Evolutionary conservation across 1,140 invertebrate genomes (phyloP), one percentile per base, ranked within the genome.

Genomic region (Eueides isabella): DNA sequence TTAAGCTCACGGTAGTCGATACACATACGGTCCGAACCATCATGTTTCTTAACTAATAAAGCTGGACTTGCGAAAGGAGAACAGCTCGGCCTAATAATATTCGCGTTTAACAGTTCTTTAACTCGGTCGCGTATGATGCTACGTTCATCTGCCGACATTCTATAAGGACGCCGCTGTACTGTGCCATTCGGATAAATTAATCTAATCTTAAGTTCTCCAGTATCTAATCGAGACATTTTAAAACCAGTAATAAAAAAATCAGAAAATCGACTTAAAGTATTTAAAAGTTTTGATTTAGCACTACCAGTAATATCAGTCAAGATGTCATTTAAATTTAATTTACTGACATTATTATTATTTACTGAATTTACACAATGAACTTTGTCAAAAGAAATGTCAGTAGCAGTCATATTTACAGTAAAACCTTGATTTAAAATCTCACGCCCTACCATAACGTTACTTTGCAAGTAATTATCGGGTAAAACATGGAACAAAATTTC

Each of bases 41-140:
- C 38, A 14, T 48, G 4, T 48, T 67, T 26, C 23, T 75, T 80
- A 4, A 82, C 82, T 65, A 89, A 55, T 12, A 89, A 77, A 12
- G 79, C 75, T 0, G 80, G 79, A n/a, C 81, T 85, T 1, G 80
- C 80, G 64, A 84, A 83, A 38, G 82, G 77, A 1, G 84, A 87
- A 23, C 75, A 71, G 62, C 80, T 81, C 30, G 79, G 76, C 30
- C 77, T 61, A 55, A 82, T 79, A 16, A 82, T 78, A 28, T 69
- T 67, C 0, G 75, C 75, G 11, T 73, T 38, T 55, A 80, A 74
- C 28, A 85, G 35, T 6, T 84, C 80, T 6, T 83, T 72, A 7
- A 88, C 67, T 30, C 73, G 68, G 14, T 79, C 61, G 4, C n/a
- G n/a, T n/a, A n/a, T n/a, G n/a, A n/a, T n/a, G n/a, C n/a, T n/a